phyloP scores from a whole-genome alignment of 2,888 invertebrate genomes.

The Lamellibrachia columna region DNA sequence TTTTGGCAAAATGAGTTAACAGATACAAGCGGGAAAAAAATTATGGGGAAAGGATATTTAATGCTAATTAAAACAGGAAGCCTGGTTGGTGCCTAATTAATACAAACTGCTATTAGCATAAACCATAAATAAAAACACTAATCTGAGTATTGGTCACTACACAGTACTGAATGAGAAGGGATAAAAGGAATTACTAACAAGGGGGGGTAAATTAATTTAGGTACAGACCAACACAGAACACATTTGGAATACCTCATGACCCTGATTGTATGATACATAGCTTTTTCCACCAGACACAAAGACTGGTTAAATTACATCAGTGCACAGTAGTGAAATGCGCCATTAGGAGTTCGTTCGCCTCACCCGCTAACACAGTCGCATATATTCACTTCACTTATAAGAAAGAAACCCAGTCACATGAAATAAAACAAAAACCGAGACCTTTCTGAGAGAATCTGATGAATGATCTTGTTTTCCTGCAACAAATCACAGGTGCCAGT shows the following conservation, averaged over 20 bases:
- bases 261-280: neutral
- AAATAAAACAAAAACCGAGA: slow-evolving; percentile 1
- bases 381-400: slow-evolving; percentile 1
- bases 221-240: neutral
- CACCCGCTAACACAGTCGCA: neutral
- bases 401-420: neutral
- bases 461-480: neutral
- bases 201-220: neutral
- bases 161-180: neutral
- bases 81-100: neutral
- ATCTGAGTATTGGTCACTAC: neutral
- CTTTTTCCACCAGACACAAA: neutral
- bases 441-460: neutral
- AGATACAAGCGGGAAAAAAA: too few relatives aligned
- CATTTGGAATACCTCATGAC: slow-evolving; percentile 5
- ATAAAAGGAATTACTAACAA: neutral
- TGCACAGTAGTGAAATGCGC: neutral
- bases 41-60: too few relatives aligned
- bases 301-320: neutral
- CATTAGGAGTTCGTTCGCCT: neutral
- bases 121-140: neutral
- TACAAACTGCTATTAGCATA: neutral
- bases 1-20: too few relatives aligned
- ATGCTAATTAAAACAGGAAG: neutral
- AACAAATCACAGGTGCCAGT: slow-evolving; percentile 6